A percentile compares a stretch with the other conserved stretches of the same genome.
Evolutionary conservation across 2,888 invertebrate species (phyloP).

Genomic region (Melitaea athalia): DNA sequence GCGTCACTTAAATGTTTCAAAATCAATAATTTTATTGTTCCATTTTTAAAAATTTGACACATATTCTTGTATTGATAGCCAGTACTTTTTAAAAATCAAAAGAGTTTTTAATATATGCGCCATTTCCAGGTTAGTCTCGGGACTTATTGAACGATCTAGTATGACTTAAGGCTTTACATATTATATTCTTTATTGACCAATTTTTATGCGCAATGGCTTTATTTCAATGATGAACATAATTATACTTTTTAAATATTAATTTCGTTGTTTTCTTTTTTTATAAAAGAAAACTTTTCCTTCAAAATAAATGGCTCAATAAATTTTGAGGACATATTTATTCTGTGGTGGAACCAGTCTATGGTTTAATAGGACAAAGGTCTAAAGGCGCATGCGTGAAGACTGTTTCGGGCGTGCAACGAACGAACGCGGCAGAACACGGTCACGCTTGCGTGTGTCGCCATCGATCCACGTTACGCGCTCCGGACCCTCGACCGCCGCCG

Average conservation of each 20-base stretch:
- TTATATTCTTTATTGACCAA: no score
- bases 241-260: background rate
- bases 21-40: no score
- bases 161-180: background rate
- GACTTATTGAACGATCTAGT: no score
- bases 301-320: background rate
- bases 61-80: no score
- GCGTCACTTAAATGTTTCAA: no score
- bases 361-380: slow-evolving; percentile 35
- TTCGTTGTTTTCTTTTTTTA: background rate
- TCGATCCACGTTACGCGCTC: slow-evolving; percentile 49
- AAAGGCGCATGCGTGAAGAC: slow-evolving; percentile 44
- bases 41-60: no score
- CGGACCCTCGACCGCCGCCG: slow-evolving; percentile 43
- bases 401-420: slow-evolving; percentile 48
- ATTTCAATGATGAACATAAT: background rate
- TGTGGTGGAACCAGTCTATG: slow-evolving; percentile 36
- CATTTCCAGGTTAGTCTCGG: no score
- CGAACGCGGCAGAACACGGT: slow-evolving; percentile 55
- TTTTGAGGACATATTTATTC: slow-evolving; percentile 34
- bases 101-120: no score
- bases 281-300: background rate
- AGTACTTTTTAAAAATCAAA: no score
- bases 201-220: no score
- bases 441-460: slow-evolving; percentile 57